phyloP scores from a whole-genome alignment of 2,113 vertebrate genomes.

The Petromus typicus region DNA sequence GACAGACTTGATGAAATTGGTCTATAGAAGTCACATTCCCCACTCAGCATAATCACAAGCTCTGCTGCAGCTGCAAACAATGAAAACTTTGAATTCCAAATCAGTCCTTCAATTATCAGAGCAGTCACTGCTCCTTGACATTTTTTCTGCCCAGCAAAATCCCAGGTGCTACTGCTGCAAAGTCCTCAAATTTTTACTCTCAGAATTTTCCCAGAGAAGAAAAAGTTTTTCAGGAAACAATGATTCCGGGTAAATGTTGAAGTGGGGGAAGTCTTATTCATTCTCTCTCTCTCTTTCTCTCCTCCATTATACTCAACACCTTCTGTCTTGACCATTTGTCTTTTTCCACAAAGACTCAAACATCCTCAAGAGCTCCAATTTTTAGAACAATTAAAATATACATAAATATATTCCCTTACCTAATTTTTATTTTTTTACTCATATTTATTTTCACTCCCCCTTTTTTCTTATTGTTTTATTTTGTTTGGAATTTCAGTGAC shows the following conservation, averaged over 20 bases:
- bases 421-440: not conserved
- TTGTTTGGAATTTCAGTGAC: not conserved
- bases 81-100: conserved; percentile 73
- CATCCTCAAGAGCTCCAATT: not conserved
- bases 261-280: not conserved
- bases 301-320: not conserved
- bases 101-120: conserved; percentile 68
- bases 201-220: conserved; percentile 46
- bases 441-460: not conserved
- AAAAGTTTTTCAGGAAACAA: conserved; percentile 47
- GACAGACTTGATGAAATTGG: conserved; percentile 71
- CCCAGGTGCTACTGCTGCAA: conserved; percentile 24
- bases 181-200: conserved; percentile 24
- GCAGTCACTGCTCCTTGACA: conserved; percentile 25
- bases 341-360: conserved; percentile 36
- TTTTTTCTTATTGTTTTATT: not conserved
- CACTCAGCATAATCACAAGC: conserved; percentile 65
- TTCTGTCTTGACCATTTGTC: not conserved
- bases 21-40: conserved; percentile 64
- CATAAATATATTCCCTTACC: not conserved
- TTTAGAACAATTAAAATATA: too few species aligned
- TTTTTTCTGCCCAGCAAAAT: conserved; percentile 62
- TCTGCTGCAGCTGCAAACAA: conserved; percentile 66
- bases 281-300: not conserved
- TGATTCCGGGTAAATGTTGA: not conserved